Evolutionary conservation across 1,140 invertebrate species (phyloP), one percentile per base, ranked within the genome.

Genomic region (Amyelois transitella): DNA sequence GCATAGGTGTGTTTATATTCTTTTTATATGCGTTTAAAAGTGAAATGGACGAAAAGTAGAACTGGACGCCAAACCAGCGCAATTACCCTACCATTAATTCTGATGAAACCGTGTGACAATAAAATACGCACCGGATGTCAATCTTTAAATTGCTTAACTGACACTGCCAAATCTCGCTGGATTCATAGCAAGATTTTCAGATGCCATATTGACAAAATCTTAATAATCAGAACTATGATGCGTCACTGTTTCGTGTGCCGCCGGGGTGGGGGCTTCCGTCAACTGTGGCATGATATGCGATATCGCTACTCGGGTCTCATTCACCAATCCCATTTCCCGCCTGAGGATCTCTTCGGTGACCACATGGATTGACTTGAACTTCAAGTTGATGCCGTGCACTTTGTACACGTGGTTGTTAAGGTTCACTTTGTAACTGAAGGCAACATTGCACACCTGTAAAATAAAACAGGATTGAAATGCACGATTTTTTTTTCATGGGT

Each of bases 401-500:
- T 89, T 89, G 38, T 69, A 75, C 24, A 85, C 84, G 55, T 89
- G 87, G 56, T 89, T 89, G 62, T 89, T 89, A 6, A 89, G 58
- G 51, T 89, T 88, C 52, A 89, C 87, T 60, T 89, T 89, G 66
- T 89, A 89, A 62, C 85, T 86, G 60, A 89, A 89, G 12, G 84
- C 75, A 0, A 89, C 76, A 44, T 80, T 86, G 70, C 87, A 89
- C 6, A 89, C 84, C 85, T 88, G 73, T 1, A 81, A 81, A 49
- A 58, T 25, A 38, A 52, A 49, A 48, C n/a, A 6, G 18, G 14
- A 2, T n/a, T 3, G 8, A 4, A 38, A 2, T 38, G 32, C 38
- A 58, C n/a, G n/a, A n/a, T n/a, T n/a, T n/a, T n/a, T n/a, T n/a
- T n/a, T n/a, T n/a, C n/a, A n/a, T n/a, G n/a, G n/a, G n/a, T n/a